Percentiles rank a stretch among this genome's conserved stretches.
Conservation (phyloP, 2,888 invertebrate species). For the Gari tellinella region DNA sequence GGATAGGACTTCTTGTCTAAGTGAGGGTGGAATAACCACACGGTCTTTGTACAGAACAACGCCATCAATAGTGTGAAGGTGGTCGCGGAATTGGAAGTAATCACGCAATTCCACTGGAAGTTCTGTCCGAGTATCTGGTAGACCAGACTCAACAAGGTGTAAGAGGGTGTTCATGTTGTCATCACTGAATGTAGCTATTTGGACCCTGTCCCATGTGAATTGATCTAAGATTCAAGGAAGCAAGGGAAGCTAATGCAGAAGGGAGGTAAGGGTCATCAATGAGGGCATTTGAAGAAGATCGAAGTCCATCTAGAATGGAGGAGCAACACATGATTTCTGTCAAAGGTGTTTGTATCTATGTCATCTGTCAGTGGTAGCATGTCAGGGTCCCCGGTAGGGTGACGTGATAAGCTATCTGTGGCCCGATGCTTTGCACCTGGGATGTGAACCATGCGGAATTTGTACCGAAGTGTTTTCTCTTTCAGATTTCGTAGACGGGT, state of each 20-base stretch:
- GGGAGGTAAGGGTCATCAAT: conserved; percentile 1
- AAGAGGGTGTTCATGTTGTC: conserved; percentile 42
- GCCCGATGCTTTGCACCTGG: conserved; percentile 39
- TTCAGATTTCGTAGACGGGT: conserved; percentile 55
- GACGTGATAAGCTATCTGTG: no score
- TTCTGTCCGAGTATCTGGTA: conserved; percentile 26
- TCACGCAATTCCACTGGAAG: conserved; percentile 27
- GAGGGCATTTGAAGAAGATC: background rate
- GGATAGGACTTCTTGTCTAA: conserved; percentile 42
- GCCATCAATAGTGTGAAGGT: conserved; percentile 50
- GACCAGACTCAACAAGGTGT: conserved; percentile 25
- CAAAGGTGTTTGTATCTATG: background rate
- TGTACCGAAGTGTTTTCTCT: no score
- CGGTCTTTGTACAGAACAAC: conserved; percentile 39
- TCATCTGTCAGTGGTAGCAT: conserved; percentile 24
- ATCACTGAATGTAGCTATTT: conserved; percentile 57
- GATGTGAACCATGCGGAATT: conserved; percentile 55
- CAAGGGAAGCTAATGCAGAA: conserved; percentile 15
- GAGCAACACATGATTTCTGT: background rate
- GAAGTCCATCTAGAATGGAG: no score
- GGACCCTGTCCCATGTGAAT: conserved; percentile 63
- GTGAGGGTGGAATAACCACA: conserved; percentile 63
- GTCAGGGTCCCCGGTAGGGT: conserved; percentile 21
- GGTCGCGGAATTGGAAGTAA: conserved; percentile 38
- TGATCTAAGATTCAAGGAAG: conserved; percentile 13